Evolutionary conservation across 2,113 vertebrate species (phyloP).

Genomic region (Oncorhynchus tshawytscha): DNA sequence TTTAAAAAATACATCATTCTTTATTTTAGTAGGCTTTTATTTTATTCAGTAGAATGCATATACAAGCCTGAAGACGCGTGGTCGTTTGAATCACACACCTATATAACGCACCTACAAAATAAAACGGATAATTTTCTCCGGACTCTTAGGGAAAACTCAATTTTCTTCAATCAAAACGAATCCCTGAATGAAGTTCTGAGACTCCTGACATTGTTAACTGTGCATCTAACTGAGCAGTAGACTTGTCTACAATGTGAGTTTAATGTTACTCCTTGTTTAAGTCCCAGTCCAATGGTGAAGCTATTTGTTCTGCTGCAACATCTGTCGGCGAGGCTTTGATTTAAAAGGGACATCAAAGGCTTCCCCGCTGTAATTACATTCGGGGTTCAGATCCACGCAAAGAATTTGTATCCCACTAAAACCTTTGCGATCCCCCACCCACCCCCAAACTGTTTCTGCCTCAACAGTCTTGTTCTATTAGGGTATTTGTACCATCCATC

Average conservation of each 20-base stretch:
- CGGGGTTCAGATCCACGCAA: constrained; percentile 72
- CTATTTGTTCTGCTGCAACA: constrained; percentile 67
- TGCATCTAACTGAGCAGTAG: background rate
- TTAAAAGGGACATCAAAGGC: constrained; percentile 74
- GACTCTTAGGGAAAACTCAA: too few relatives aligned
- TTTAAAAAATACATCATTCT: background rate
- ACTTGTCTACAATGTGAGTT: background rate
- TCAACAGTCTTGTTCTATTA: constrained; percentile 66
- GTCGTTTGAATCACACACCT: background rate
- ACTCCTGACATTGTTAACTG: background rate
- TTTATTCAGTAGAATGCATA: too few relatives aligned
- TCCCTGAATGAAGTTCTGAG: background rate
- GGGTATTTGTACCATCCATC: constrained; percentile 78
- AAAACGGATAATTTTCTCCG: background rate
- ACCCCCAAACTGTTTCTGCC: constrained; percentile 37
- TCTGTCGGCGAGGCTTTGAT: constrained; percentile 59
- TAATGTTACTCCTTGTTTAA: background rate
- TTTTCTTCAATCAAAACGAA: background rate
- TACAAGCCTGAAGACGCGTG: too few relatives aligned
- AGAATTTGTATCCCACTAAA: constrained; percentile 73
- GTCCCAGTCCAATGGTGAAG: constrained; percentile 41
- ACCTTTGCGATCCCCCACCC: constrained; percentile 42
- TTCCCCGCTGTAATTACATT: constrained; percentile 73
- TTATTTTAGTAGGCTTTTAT: background rate
- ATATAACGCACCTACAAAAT: background rate